phyloP scores from a whole-genome alignment of 92 coral and sea anemone species.

The Heteractis magnifica region DNA sequence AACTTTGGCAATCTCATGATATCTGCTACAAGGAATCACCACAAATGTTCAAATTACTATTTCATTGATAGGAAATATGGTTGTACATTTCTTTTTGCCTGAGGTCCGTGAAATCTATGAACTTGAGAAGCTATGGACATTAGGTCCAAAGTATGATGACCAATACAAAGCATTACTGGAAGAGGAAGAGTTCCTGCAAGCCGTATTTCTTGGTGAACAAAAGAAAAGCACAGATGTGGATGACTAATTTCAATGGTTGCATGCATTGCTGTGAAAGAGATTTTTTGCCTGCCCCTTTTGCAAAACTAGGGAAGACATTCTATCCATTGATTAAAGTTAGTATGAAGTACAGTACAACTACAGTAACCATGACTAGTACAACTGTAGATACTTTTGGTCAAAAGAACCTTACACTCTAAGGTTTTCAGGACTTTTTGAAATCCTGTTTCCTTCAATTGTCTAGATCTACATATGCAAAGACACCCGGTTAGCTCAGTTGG shows the following conservation, averaged over 20 bases:
- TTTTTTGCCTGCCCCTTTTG: too few species aligned
- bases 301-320: too few species aligned
- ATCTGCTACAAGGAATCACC: background rate
- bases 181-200: conserved; percentile 53
- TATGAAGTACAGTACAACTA: too few species aligned
- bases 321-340: too few species aligned
- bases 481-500: too few species aligned
- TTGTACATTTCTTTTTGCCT: conserved; percentile 91
- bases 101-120: conserved; percentile 82
- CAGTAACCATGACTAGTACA: too few species aligned
- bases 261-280: too few species aligned
- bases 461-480: too few species aligned
- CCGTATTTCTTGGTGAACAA: conserved; percentile 33
- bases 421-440: too few species aligned
- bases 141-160: conserved; percentile 90
- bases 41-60: background rate
- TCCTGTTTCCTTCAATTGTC: too few species aligned
- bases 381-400: too few species aligned
- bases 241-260: background rate
- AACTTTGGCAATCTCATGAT: background rate
- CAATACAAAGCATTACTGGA: conserved; percentile 79
- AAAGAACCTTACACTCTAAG: too few species aligned
- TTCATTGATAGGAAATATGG: conserved; percentile 66
- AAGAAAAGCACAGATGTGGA: conserved; percentile 1
- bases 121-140: conserved; percentile 93